phyloP scores from a whole-genome alignment of 92 coral and sea anemone species.

The Porites lobata region DNA sequence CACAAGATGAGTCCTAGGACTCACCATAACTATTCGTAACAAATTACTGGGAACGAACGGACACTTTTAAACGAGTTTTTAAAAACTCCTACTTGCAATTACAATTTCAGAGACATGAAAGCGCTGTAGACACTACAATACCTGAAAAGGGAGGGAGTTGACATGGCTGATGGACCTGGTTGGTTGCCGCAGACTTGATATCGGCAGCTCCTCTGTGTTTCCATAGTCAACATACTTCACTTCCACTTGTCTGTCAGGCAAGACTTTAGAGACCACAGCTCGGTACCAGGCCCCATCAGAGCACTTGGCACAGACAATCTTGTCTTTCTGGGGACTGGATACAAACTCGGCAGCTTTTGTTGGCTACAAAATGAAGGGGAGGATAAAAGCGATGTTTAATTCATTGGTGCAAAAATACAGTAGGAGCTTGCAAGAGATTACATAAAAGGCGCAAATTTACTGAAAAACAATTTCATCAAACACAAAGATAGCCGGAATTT shows the following conservation, averaged over 20 bases:
- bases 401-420: no score
- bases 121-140: not conserved
- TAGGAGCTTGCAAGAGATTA: no score
- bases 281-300: constrained; percentile 94
- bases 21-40: no score
- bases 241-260: constrained; percentile 81
- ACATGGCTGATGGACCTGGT: constrained; percentile 88
- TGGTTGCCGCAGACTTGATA: constrained; percentile 87
- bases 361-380: constrained; percentile 54
- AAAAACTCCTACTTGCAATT: not conserved
- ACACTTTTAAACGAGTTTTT: no score
- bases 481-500: no score
- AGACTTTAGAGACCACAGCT: constrained; percentile 66
- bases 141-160: constrained; percentile 94
- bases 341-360: constrained; percentile 96
- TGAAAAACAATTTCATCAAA: no score
- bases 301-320: constrained; percentile 91
- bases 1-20: no score
- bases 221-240: constrained; percentile 96
- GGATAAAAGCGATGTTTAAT: not conserved
- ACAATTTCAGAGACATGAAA: not conserved
- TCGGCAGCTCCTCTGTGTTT: constrained; percentile 74
- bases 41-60: no score
- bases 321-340: constrained; percentile 76
- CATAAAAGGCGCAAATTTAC: no score